These are phyloP conservation scores for Sapayoa aenigma DNA, from an alignment of 2,113 vertebrate genomes.

Conservation along the genomic window DNA sequence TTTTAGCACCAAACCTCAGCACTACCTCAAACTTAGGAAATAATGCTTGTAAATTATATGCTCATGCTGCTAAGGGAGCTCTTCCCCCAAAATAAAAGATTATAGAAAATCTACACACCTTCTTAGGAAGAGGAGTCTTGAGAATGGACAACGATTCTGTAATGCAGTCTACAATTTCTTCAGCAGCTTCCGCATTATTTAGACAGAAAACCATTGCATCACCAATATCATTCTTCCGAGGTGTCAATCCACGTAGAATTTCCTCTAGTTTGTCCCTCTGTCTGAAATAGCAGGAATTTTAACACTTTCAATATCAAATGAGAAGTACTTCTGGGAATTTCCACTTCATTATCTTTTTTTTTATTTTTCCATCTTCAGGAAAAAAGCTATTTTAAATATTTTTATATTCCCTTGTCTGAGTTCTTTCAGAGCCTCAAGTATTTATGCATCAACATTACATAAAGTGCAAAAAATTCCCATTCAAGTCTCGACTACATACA, in stretches of 20 bases:
- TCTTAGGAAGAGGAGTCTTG: slow-evolving; percentile 98
- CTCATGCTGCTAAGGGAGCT: not conserved
- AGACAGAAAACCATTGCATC: slow-evolving; percentile 98
- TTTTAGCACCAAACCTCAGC: not conserved
- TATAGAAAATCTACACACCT: slow-evolving; percentile 72
- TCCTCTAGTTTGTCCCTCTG: slow-evolving; percentile 97
- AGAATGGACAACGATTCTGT: slow-evolving; percentile 95
- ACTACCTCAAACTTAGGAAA: not conserved
- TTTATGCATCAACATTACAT: not conserved
- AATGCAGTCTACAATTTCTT: slow-evolving; percentile 97
- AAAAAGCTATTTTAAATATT: not conserved
- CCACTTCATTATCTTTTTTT: not conserved
- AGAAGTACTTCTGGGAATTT: not conserved
- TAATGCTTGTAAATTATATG: not conserved
- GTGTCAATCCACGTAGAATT: slow-evolving; percentile 89
- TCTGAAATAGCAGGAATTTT: slow-evolving; percentile 70
- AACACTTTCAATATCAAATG: not conserved
- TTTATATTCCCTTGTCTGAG: not conserved
- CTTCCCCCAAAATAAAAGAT: not conserved
- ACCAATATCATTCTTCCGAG: slow-evolving; percentile 91
- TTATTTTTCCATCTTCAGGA: not conserved
- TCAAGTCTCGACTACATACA: not conserved
- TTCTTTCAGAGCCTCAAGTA: not conserved
- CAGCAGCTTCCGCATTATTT: slow-evolving; percentile 93
- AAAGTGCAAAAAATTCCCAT: not conserved